A percentile compares a stretch with the other conserved stretches of the same genome.
Evolutionary conservation across 2,888 invertebrate species (phyloP).

Genomic region (Carcina quercana): DNA sequence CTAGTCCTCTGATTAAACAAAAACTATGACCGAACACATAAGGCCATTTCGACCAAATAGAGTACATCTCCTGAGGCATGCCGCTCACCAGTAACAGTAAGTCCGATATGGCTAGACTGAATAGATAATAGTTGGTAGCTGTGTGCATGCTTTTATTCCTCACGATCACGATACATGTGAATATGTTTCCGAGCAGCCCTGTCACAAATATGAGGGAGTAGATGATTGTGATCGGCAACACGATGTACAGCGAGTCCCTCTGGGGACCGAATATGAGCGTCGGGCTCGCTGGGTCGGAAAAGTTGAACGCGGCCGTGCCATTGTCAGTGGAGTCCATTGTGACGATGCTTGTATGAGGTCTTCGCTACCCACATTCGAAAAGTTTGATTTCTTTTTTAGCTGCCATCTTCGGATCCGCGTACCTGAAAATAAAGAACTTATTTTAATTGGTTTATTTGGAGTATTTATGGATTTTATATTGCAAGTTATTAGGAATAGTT

Average conservation of each 20-base stretch:
- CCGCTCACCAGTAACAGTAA: slow-evolving; percentile 84
- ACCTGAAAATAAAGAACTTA: slow-evolving; percentile 7
- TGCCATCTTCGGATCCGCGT: slow-evolving; percentile 3
- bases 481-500: no score
- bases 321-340: slow-evolving; percentile 16
- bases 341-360: background rate
- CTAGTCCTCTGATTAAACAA: slow-evolving; percentile 84
- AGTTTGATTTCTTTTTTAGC: slow-evolving; percentile 1
- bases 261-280: slow-evolving; percentile 54
- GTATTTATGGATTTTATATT: no score
- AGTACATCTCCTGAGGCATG: slow-evolving; percentile 87
- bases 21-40: slow-evolving; percentile 86
- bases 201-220: slow-evolving; percentile 86
- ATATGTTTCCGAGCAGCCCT: slow-evolving; percentile 86
- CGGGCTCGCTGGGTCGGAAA: slow-evolving; percentile 32
- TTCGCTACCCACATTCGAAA: slow-evolving; percentile 7
- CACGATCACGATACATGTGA: slow-evolving; percentile 89
- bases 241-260: slow-evolving; percentile 75
- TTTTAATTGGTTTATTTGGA: no score
- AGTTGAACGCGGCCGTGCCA: slow-evolving; percentile 16
- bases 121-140: slow-evolving; percentile 87
- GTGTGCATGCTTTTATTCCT: slow-evolving; percentile 89
- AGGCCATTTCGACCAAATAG: slow-evolving; percentile 84
- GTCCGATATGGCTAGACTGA: slow-evolving; percentile 90
- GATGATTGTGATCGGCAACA: slow-evolving; percentile 83